phyloP scores from a whole-genome alignment of 1,140 invertebrate genomes.

The Centruroides sculpturatus region DNA sequence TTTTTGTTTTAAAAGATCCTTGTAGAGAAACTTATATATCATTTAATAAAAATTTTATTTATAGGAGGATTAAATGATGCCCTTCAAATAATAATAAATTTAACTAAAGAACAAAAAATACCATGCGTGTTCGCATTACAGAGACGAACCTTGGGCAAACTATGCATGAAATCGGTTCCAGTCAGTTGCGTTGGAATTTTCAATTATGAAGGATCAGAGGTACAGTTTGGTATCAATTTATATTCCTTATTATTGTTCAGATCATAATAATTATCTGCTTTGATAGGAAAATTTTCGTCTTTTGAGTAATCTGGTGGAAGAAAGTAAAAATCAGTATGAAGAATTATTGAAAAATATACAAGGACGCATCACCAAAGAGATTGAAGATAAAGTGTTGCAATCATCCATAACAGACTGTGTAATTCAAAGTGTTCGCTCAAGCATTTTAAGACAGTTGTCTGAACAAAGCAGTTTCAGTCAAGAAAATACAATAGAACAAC shows the following conservation, averaged over 20 bases:
- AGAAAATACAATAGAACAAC: too few species aligned
- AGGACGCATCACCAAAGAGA: slow-evolving; percentile 7
- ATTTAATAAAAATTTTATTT: background rate
- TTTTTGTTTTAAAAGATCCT: background rate
- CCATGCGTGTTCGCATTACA: slow-evolving; percentile 38
- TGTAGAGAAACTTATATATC: too few species aligned
- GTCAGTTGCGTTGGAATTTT: slow-evolving; percentile 41
- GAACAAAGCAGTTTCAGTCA: too few species aligned
- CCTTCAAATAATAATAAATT: slow-evolving; percentile 30
- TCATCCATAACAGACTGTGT: too few species aligned
- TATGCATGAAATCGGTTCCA: slow-evolving; percentile 36
- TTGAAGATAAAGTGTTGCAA: too few species aligned
- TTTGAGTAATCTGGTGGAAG: background rate
- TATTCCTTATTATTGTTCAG: too few species aligned
- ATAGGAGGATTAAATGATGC: slow-evolving; percentile 14
- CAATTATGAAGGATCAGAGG: slow-evolving; percentile 41
- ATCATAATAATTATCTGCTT: background rate
- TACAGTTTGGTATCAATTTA: slow-evolving; percentile 15
- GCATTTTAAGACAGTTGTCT: too few species aligned
- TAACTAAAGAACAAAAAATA: slow-evolving; percentile 33
- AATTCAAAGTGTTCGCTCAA: too few species aligned
- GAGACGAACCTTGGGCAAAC: slow-evolving; percentile 35
- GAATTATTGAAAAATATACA: background rate
- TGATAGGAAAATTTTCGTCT: slow-evolving; percentile 8
- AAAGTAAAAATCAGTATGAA: slow-evolving; percentile 5